Base-by-base conservation (phyloP, 2,888 invertebrate genomes). In the Druceiella hillmani region DNA sequence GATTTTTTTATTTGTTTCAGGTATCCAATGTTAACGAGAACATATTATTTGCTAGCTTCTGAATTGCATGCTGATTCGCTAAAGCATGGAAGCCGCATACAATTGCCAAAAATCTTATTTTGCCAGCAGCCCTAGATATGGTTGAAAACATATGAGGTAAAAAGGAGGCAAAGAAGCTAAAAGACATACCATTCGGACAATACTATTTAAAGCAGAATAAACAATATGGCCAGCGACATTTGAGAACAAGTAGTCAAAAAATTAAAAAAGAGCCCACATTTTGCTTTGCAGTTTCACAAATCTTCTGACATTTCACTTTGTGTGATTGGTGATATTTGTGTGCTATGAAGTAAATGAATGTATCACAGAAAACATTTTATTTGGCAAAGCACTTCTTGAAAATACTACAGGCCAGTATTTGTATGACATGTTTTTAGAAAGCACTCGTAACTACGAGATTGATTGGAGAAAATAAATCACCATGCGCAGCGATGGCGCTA, bases 201-300 rank as follows among this genome's bases (percentile, higher is more conserved):
- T 37, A 45, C 49, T 39, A 46, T 48, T 45, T 36, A 32, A 48
- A 45, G 50, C 45, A 49, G 50, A 40, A 52, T 50, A 48, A 50
- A 43, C 45, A 46, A 51, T 45, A 50, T 50, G 48, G 44, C 50
- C 40, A 41, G 39, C 25, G 46, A 49, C 40, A 41, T 47, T 45
- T 40, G 15, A 38, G 39, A 34, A 45, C 39, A 41, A 42, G 10
- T 42, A 30, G 17, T 34, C 14, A 10, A 31, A 41, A 45, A 45
- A 37, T 33, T 46, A 44, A 44, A 49, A 35, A 36, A 34, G n/a
- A 46, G 40, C 31, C 33, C 25, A 38, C 27, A 41, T 45, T 44
- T 52, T 41, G 48, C 50, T 46, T 47, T 53, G 41, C 48, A 52
- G 44, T 50, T 52, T 45, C 50, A 53, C 41, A 47, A 54, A 47